Conservation (phyloP, 2,113 vertebrate species). For the Toxotes chatareus region DNA sequence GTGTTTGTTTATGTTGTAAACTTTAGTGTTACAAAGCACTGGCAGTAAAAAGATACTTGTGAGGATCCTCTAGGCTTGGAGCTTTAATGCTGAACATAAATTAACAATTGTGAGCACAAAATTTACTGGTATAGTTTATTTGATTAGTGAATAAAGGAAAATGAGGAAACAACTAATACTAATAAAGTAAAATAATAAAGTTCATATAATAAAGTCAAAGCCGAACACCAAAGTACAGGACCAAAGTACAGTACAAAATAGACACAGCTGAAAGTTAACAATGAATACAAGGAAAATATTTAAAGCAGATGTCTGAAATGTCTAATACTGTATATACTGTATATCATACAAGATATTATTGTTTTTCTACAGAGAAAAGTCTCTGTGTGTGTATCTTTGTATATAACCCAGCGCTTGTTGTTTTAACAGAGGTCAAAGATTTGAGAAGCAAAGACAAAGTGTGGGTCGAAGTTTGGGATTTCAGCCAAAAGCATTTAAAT, state of each 20-base stretch:
- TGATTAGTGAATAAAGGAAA: neutral
- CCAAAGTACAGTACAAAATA: neutral
- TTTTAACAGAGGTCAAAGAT: conserved; percentile 36
- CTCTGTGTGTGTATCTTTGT: neutral
- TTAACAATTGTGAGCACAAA: neutral
- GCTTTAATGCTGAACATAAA: neutral
- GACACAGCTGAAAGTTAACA: neutral
- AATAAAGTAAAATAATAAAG: neutral
- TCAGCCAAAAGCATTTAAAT: conserved; percentile 54
- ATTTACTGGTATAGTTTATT: neutral
- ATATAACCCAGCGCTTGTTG: conserved; percentile 18
- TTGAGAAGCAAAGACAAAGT: conserved; percentile 43
- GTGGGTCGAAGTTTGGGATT: conserved; percentile 40
- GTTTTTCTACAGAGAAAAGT: neutral
- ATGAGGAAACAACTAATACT: neutral
- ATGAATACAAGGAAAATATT: neutral
- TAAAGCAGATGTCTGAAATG: neutral
- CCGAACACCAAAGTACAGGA: neutral
- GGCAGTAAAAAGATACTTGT: neutral
- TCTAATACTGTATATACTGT: neutral
- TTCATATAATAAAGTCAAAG: neutral
- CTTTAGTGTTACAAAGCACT: conserved; percentile 1
- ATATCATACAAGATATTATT: neutral
- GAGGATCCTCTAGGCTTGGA: neutral
- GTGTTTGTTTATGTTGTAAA: conserved; percentile 28